Base-by-base conservation (phyloP, 2,888 invertebrate genomes). In the Choristoneura rosaceana region DNA sequence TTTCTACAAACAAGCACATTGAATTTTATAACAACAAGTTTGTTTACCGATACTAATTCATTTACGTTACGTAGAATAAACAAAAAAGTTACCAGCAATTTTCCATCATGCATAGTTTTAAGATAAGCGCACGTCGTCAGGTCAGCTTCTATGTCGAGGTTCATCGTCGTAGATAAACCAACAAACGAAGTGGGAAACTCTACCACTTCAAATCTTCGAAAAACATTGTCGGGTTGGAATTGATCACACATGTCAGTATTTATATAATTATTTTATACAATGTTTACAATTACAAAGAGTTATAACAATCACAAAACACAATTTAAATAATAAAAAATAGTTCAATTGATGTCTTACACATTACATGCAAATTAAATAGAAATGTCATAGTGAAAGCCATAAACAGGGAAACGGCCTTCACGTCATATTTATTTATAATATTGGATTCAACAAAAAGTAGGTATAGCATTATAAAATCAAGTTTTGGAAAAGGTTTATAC, bases 101-200 rank as follows among this genome's bases (percentile, higher is more conserved):
- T 76, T 41, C 89, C 89, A 66, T 89, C 82, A 71, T 78, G 85
- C 77, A 84, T 83, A 15, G 93, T 94, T 80, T 92, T 93, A 3
- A 94, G 79, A 76, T 90, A 93, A 52, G 89, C 89, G 74, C 87
- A 86, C 34, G 76, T 83, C 38, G 77, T 81, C 9, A 94, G 82
- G 80, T 91, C 84, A 3, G 85, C 80, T 73, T 88, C 90, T 2
- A 92, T 84, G 74, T 92, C 84, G 2, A 93, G 81, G 38, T 78
- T 78, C 63, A 86, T 84, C 15, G 79, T 80, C 8, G 87, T 90
- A 3, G 87, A 87, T 15, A 93, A 77, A 1, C 89, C 90, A 47
- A 93, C 90, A 62, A 87, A 91, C 12, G 91, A 90, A 75, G 81
- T 82, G 15, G 92, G 92, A 76, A 94, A 93, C 75, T 93, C 92